A percentile compares a stretch with the other conserved stretches of the same genome.
These are phyloP conservation scores for Leptodirus hochenwartii DNA, from an alignment of 2,888 invertebrate genomes.

Conservation along the genomic window DNA sequence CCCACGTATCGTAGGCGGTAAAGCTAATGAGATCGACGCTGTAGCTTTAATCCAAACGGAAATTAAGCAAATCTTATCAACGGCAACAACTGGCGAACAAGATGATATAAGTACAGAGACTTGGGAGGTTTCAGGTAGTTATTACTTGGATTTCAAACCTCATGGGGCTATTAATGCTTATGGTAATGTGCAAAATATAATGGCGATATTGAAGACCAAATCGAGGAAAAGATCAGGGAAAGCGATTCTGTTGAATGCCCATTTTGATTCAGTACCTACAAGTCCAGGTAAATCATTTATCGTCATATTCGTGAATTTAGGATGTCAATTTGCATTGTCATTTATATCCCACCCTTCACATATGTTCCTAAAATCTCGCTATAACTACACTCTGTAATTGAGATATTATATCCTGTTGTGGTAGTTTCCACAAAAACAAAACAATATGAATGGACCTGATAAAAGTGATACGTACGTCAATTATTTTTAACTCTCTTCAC, in stretches of 20 bases:
- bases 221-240: slow-evolving; percentile 25
- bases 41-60: slow-evolving; percentile 26
- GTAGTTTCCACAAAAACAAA: too few relatives aligned
- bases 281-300: slow-evolving; percentile 59
- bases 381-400: too few relatives aligned
- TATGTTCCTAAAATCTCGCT: too few relatives aligned
- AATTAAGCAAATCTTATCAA: slow-evolving; percentile 36
- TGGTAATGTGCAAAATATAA: slow-evolving; percentile 61
- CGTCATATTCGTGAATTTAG: too few relatives aligned
- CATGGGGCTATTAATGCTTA: slow-evolving; percentile 72
- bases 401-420: too few relatives aligned
- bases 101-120: slow-evolving; percentile 45
- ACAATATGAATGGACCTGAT: too few relatives aligned
- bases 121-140: slow-evolving; percentile 51
- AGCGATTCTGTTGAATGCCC: slow-evolving; percentile 73
- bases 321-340: too few relatives aligned
- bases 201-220: slow-evolving; percentile 47
- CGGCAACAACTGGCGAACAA: slow-evolving; percentile 31
- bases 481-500: too few relatives aligned
- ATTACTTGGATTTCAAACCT: slow-evolving; percentile 49
- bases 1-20: slow-evolving; percentile 55
- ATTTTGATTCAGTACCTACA: slow-evolving; percentile 76
- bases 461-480: too few relatives aligned
- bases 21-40: slow-evolving; percentile 60
- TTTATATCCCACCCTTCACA: too few relatives aligned